phyloP scores from a whole-genome alignment of 37 sponge, comb jelly and placozoan species.

The Hormiphora californensis region DNA sequence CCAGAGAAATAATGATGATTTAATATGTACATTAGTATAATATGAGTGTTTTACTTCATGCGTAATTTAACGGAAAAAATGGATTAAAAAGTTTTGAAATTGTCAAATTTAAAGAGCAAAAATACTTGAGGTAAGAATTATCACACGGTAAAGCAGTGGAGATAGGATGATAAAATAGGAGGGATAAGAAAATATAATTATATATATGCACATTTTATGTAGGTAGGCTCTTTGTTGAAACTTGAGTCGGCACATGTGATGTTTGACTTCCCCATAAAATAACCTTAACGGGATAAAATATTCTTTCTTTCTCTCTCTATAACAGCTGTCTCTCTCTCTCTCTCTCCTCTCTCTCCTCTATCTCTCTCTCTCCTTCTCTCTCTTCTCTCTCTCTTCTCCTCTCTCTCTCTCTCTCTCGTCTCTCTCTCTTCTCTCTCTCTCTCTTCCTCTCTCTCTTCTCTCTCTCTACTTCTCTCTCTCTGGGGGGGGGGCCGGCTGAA shows the following conservation, averaged over 20 bases:
- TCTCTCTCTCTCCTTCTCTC: constrained; percentile 40
- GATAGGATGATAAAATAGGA: neutral
- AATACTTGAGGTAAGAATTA: too few relatives aligned
- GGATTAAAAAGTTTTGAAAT: too few relatives aligned
- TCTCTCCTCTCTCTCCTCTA: neutral
- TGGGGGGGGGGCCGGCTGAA: too few relatives aligned
- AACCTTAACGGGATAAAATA: too few relatives aligned
- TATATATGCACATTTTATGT: neutral
- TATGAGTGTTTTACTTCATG: too few relatives aligned
- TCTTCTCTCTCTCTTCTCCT: neutral
- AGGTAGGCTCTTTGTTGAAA: neutral
- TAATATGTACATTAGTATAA: too few relatives aligned
- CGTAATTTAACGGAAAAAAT: too few relatives aligned
- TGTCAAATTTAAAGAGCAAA: too few relatives aligned
- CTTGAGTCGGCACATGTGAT: neutral
- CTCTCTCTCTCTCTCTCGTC: neutral
- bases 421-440: too few relatives aligned
- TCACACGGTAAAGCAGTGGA: constrained; percentile 31
- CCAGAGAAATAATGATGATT: too few relatives aligned
- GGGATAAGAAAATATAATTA: neutral
- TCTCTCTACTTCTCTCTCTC: constrained; percentile 4
- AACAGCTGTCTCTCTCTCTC: neutral
- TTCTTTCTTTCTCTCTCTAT: constrained; percentile 2
- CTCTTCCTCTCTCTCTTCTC: neutral
- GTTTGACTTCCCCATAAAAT: neutral